Conservation (phyloP, 2,113 vertebrate species). For the Spea bombifrons region DNA sequence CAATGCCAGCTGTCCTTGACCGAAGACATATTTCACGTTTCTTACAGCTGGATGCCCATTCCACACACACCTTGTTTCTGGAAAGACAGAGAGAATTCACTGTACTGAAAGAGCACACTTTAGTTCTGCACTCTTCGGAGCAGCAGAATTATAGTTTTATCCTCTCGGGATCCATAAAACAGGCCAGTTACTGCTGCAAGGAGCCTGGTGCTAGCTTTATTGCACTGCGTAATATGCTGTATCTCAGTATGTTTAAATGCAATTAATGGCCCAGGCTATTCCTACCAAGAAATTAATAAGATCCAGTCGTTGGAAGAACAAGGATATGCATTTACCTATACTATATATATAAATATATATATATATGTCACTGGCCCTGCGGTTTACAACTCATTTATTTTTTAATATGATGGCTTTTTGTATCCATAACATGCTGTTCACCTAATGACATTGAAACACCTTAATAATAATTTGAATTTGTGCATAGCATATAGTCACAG, state of each 20-base stretch:
- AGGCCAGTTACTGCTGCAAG: slow-evolving; percentile 15
- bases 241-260: slow-evolving; percentile 24
- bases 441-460: no score
- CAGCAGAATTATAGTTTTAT: slow-evolving; percentile 10
- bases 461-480: no score
- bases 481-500: no score
- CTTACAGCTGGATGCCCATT: neutral
- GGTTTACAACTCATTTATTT: no score
- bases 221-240: slow-evolving; percentile 25
- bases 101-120: slow-evolving; percentile 5
- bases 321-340: neutral
- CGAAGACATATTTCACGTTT: neutral
- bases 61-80: neutral
- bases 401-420: no score
- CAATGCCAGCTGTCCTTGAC: neutral
- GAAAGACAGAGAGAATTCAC: neutral
- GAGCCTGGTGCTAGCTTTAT: slow-evolving; percentile 33
- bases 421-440: no score
- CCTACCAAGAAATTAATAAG: neutral
- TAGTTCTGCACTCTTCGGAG: slow-evolving; percentile 16
- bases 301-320: neutral
- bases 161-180: slow-evolving; percentile 29
- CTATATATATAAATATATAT: neutral
- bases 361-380: no score
- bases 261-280: neutral